phyloP scores from a whole-genome alignment of 2,888 invertebrate species.

The Antheraea assamensis region DNA sequence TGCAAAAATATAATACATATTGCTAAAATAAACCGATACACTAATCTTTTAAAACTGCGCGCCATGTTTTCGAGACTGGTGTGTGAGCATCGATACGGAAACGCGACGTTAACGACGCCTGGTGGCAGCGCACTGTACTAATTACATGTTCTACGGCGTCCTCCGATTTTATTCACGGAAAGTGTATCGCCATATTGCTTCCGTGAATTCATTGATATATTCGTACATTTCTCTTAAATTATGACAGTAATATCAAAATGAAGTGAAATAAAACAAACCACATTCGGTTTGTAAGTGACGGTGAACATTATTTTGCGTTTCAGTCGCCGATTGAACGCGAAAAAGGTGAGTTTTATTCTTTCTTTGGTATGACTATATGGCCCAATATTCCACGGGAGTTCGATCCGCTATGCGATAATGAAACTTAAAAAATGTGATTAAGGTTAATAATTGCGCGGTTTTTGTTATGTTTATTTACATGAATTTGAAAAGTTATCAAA shows the following conservation, averaged over 20 bases:
- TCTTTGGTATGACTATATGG: constrained; percentile 82
- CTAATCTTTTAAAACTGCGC: constrained; percentile 37
- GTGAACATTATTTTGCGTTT: constrained; percentile 59
- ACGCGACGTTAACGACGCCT: constrained; percentile 57
- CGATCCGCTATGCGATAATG: constrained; percentile 84
- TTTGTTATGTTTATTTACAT: constrained; percentile 83
- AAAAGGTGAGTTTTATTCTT: constrained; percentile 81
- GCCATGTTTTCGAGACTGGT: constrained; percentile 34
- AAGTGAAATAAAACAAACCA: constrained; percentile 72
- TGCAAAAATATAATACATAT: not conserved
- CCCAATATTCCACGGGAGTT: constrained; percentile 83
- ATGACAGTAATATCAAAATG: constrained; percentile 78
- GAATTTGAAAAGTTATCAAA: constrained; percentile 81
- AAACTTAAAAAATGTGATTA: constrained; percentile 84
- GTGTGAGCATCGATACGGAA: constrained; percentile 73
- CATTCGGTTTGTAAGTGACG: constrained; percentile 51
- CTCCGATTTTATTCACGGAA: constrained; percentile 81
- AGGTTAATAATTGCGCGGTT: constrained; percentile 84
- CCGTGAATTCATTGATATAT: constrained; percentile 78
- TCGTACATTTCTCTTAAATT: constrained; percentile 76
- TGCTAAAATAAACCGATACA: not conserved
- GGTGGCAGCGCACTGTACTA: constrained; percentile 79
- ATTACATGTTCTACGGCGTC: constrained; percentile 80
- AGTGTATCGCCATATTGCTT: constrained; percentile 82
- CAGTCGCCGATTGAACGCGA: constrained; percentile 54